Evolutionary conservation across 2,113 vertebrate species (phyloP), one percentile per base, ranked within the genome.

Genomic region (Caracal caracal): DNA sequence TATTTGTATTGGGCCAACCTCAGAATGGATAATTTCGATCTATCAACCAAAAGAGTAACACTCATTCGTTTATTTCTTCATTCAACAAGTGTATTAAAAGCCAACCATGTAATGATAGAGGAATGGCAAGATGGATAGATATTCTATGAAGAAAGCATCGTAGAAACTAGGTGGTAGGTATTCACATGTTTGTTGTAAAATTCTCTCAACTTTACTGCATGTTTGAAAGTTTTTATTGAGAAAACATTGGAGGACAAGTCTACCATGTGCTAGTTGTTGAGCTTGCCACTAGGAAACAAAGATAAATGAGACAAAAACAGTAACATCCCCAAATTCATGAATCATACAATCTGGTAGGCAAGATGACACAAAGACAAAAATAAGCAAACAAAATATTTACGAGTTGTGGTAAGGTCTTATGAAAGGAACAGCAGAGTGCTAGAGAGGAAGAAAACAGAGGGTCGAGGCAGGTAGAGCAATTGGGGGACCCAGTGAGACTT

Each of bases 231-330:
- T 47, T 75, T 76, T 30, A 76, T 75, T 78, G 24, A 28, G 78
- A 87, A 70, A 63, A 9, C 0, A 0, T 16, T 43, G 47, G 1
- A 0, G 11, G 0, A 26, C 70, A 85, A 68, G 10, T 17, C 59
- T 93, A 49, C 59, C 61, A 35, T 9, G 3, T 81, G 13, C 56
- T 53, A 71, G 22, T 81, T 16, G 10, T 30, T 76, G 73, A 90
- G 63, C 10, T 81, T 91, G 59, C 47, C 28, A 85, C n/a, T 65
- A 66, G 47, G 43, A 86, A 97, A 66, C 26, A 70, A 76, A 90
- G 59, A 59, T 43, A 12, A 89, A 89, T 13, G 33, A 79, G 47
- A 84, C 10, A 81, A 37, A 94, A 79, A 80, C 7, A 76, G 30
- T 26, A 66, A 68, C 70, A 92, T 33, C 24, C 59, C 33, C 81